Conservation (phyloP, 2,797 vertebrate genomes). For the Melanotaenia maccullochi region DNA sequence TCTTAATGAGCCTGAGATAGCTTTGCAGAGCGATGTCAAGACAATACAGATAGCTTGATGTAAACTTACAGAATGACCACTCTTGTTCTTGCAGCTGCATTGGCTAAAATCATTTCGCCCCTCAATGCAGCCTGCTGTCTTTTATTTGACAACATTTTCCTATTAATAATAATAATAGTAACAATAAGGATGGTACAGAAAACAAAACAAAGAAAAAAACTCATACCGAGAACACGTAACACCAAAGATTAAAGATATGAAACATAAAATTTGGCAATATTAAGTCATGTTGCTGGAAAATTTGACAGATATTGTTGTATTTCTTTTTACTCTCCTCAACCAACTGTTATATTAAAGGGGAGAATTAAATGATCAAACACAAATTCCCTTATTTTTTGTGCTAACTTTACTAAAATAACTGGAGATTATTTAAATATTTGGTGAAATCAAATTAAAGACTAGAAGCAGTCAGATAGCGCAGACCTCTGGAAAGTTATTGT, state of each 20-base stretch:
- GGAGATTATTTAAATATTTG: no score
- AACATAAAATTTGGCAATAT: neutral
- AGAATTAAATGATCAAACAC: no score
- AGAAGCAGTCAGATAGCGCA: no score
- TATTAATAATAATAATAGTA: neutral
- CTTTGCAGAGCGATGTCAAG: slow-evolving; percentile 33
- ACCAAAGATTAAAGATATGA: slow-evolving; percentile 1
- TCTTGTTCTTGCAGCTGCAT: slow-evolving; percentile 17
- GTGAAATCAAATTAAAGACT: no score
- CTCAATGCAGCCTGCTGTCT: slow-evolving; percentile 12
- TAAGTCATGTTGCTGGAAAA: neutral
- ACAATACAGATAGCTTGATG: slow-evolving; percentile 9
- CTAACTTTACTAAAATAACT: no score
- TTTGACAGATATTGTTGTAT: no score
- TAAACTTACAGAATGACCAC: slow-evolving; percentile 4
- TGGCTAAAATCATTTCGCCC: slow-evolving; percentile 10
- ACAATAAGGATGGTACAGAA: neutral
- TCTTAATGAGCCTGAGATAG: slow-evolving; percentile 52
- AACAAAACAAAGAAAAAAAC: neutral
- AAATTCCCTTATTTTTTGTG: no score
- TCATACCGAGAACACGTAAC: slow-evolving; percentile 9
- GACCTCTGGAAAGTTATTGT: no score
- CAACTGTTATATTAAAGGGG: no score
- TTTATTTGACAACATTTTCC: slow-evolving; percentile 4
- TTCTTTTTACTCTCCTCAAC: no score